Evolutionary conservation across 2,797 vertebrate genomes (phyloP), one percentile per base, ranked within the genome.

Genomic region (Gadopsis marmoratus): DNA sequence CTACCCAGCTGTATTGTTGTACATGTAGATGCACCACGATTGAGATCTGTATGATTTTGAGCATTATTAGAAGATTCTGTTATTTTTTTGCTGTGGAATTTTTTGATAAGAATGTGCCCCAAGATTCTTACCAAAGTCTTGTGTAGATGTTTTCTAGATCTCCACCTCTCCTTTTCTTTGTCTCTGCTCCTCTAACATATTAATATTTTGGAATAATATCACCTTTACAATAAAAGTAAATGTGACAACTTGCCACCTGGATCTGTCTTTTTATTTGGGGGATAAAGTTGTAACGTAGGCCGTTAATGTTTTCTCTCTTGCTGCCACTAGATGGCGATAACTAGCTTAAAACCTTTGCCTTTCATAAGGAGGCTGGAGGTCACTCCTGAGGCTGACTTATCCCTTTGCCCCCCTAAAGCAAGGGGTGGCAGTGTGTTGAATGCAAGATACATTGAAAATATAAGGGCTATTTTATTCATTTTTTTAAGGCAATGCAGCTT

Each of bases 151-250:
- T 97, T 97, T 96, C 89, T 96, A 96, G 95, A 91, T 95, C 94
- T 96, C 89, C 94, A 89, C 90, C 66, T 74, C 58, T 84, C 68
- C 56, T 51, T 85, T 88, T 85, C 82, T 89, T 89, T 88, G 85
- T 83, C 73, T 91, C 84, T 88, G 83, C 89, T 87, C 87, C 91
- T 88, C 94, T 97, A 97, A 97, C 95, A 96, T 95, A 94, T 95
- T 97, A 88, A 93, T 96, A 96, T 97, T 97, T 98, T 98, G 94
- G 95, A 97, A 97, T 97, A 97, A 97, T 97, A 92, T 94, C 95
- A 96, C 96, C 95, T 98, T 98, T 98, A 97, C 95, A 97, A 97
- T 95, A 95, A 96, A 96, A 95, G 91, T 94, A 91, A 96, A 95
- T 74, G 93, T 96, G 94, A 94, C 87, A 93, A 92, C 79, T 87